phyloP scores from a whole-genome alignment of 2,113 vertebrate genomes.

The Amphilophus citrinellus region DNA sequence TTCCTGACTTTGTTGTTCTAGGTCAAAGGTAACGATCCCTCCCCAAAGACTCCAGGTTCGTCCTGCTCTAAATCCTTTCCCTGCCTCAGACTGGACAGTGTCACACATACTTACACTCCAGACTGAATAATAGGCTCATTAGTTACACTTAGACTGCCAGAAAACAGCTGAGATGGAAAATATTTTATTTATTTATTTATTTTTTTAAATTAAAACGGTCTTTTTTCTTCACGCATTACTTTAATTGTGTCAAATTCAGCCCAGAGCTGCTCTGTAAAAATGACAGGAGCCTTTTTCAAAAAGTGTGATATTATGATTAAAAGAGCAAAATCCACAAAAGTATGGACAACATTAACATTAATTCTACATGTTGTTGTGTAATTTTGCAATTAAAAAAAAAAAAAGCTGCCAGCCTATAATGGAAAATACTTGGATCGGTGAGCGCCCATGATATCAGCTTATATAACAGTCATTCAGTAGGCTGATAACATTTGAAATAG shows the following conservation, averaged over 20 bases:
- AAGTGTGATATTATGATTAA: background rate
- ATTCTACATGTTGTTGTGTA: background rate
- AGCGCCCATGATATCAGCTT: background rate
- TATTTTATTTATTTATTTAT: background rate
- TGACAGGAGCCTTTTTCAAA: background rate
- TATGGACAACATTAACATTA: background rate
- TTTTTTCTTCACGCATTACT: background rate
- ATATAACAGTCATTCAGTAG: background rate
- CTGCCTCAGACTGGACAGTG: background rate
- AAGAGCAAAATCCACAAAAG: background rate
- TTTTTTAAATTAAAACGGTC: background rate
- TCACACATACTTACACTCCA: background rate
- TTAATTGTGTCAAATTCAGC: background rate
- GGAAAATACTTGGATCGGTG: background rate
- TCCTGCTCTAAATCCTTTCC: conserved; percentile 28
- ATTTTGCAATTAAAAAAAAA: background rate
- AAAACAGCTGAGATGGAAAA: background rate
- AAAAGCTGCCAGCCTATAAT: background rate
- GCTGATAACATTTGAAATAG: background rate
- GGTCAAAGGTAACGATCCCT: conserved; percentile 61
- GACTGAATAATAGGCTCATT: conserved; percentile 13
- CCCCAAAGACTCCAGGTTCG: conserved; percentile 13
- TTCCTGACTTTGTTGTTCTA: conserved; percentile 48
- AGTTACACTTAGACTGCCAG: background rate
- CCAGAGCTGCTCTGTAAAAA: background rate